phyloP scores from a whole-genome alignment of 2,888 invertebrate species.

The Odontothrips loti region DNA sequence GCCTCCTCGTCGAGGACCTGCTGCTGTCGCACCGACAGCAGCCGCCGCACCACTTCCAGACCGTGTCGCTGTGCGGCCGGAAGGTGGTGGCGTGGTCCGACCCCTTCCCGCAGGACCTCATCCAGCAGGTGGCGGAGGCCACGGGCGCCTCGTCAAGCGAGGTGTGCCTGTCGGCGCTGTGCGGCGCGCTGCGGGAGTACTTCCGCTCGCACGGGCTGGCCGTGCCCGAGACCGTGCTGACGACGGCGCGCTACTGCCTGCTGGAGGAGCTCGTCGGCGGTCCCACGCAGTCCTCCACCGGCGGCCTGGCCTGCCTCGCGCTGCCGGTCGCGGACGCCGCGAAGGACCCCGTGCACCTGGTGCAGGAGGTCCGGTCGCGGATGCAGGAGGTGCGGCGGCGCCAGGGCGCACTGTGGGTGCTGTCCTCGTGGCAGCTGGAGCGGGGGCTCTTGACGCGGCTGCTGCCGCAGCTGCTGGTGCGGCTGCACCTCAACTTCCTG shows the following conservation, averaged over 20 bases:
- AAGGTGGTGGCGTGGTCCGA: slow-evolving; percentile 67
- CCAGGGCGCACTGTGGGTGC: slow-evolving; percentile 54
- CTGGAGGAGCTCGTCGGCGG: slow-evolving; percentile 55
- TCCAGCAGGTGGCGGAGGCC: slow-evolving; percentile 56
- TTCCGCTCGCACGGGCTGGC: slow-evolving; percentile 49
- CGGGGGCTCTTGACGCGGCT: slow-evolving; percentile 58
- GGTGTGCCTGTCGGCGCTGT: slow-evolving; percentile 58
- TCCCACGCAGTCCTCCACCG: slow-evolving; percentile 51
- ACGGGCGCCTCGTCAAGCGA: slow-evolving; percentile 61
- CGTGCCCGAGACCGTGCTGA: slow-evolving; percentile 57
- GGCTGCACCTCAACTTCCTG: slow-evolving; percentile 58
- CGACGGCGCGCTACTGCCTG: slow-evolving; percentile 59
- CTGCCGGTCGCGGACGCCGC: slow-evolving; percentile 53
- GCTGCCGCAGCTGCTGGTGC: slow-evolving; percentile 56
- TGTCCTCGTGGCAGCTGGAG: slow-evolving; percentile 53
- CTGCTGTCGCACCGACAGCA: slow-evolving; percentile 49
- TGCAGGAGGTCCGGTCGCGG: slow-evolving; percentile 46
- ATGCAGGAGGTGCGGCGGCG: slow-evolving; percentile 48
- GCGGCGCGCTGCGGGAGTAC: slow-evolving; percentile 61
- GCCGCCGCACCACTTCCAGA: slow-evolving; percentile 53
- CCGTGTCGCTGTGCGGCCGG: slow-evolving; percentile 63
- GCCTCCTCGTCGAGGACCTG: slow-evolving; percentile 56
- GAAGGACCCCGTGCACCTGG: slow-evolving; percentile 46
- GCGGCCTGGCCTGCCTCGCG: slow-evolving; percentile 63
- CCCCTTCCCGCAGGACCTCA: slow-evolving; percentile 54